These are phyloP conservation scores for Cotesia congregata DNA, from an alignment of 2,888 invertebrate species.

Conservation along the genomic window DNA sequence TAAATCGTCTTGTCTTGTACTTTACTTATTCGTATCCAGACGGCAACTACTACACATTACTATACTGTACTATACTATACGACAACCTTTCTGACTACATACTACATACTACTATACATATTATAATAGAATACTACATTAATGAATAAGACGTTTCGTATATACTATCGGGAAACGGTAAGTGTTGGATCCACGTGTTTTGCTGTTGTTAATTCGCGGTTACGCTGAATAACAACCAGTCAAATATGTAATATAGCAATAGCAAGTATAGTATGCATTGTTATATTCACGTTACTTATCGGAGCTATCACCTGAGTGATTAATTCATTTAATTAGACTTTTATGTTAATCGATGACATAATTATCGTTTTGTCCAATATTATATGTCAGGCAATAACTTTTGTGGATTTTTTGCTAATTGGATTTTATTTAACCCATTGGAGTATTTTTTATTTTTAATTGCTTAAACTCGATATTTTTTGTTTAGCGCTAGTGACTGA, in stretches of 20 bases:
- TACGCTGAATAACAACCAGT: slow-evolving; percentile 36
- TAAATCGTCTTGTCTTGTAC: slow-evolving; percentile 33
- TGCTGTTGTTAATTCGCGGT: slow-evolving; percentile 33
- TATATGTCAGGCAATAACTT: background rate
- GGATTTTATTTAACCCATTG: slow-evolving; percentile 4
- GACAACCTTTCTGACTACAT: no score
- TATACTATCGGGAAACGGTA: slow-evolving; percentile 34
- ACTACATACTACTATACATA: slow-evolving; percentile 1
- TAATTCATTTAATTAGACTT: background rate
- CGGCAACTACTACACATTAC: slow-evolving; percentile 4
- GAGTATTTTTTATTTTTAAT: slow-evolving; percentile 17
- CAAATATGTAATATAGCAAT: slow-evolving; percentile 7
- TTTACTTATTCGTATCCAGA: slow-evolving; percentile 4
- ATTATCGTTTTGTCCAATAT: background rate
- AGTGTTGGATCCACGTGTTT: slow-evolving; percentile 36
- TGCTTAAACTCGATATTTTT: slow-evolving; percentile 11
- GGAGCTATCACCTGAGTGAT: background rate
- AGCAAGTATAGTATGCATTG: background rate
- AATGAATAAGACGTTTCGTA: slow-evolving; percentile 18
- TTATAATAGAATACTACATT: slow-evolving; percentile 19
- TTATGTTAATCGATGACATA: background rate
- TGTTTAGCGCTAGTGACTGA: background rate
- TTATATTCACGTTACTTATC: background rate
- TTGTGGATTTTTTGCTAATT: background rate
- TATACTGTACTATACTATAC: slow-evolving; percentile 1